phyloP scores from a whole-genome alignment of 2,888 invertebrate species.

The Cloeon dipterum region DNA sequence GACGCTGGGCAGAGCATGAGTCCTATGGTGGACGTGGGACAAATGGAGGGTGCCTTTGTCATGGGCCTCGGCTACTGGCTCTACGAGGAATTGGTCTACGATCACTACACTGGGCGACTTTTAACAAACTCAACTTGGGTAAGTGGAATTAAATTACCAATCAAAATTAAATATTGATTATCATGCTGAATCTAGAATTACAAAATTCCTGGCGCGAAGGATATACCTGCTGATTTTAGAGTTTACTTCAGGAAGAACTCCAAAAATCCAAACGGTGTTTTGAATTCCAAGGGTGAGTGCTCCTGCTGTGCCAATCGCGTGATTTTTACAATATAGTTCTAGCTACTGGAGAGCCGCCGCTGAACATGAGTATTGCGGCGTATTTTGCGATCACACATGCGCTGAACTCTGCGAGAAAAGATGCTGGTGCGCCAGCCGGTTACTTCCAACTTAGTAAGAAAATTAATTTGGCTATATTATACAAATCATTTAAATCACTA shows the following conservation, averaged over 20 bases:
- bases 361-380: constrained; percentile 21
- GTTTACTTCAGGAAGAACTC: constrained; percentile 41
- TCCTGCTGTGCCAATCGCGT: neutral
- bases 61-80: constrained; percentile 50
- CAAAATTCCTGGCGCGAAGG: constrained; percentile 51
- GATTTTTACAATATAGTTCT: too few relatives aligned
- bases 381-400: constrained; percentile 45
- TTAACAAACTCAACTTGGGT: constrained; percentile 59
- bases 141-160: constrained; percentile 8
- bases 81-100: constrained; percentile 41
- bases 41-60: constrained; percentile 53
- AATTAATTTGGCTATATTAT: neutral
- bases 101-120: constrained; percentile 35
- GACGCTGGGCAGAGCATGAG: constrained; percentile 49
- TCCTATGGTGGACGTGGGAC: constrained; percentile 48
- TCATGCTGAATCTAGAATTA: constrained; percentile 27
- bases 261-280: constrained; percentile 36
- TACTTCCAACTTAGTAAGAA: constrained; percentile 15
- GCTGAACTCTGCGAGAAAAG: constrained; percentile 36
- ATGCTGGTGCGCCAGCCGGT: constrained; percentile 28
- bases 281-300: constrained; percentile 43
- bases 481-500: neutral
- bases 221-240: constrained; percentile 53
- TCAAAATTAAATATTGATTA: constrained; percentile 2
- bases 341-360: constrained; percentile 31